Evolutionary conservation across 2,113 vertebrate species (phyloP).

Genomic region (Genyomyrus donnyi): DNA sequence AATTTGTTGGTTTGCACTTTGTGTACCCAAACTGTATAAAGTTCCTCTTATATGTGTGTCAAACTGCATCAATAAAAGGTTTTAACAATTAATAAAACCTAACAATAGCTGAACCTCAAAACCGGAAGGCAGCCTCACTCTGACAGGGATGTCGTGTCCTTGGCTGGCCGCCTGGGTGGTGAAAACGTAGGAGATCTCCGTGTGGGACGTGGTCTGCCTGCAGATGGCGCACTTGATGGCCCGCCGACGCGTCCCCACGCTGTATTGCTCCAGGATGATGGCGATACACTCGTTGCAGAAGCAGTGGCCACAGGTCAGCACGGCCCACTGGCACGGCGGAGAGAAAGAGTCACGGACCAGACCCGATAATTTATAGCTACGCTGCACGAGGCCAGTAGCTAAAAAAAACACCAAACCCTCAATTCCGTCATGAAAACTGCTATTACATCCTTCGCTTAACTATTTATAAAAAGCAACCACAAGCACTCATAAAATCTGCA

Average conservation of each 20-base stretch:
- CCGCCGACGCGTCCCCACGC: conserved; percentile 76
- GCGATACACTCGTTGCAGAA: conserved; percentile 93
- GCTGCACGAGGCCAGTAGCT: background rate
- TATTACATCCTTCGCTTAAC: background rate
- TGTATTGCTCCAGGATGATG: conserved; percentile 94
- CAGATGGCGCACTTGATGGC: conserved; percentile 96
- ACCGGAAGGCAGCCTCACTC: conserved; percentile 50
- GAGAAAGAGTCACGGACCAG: background rate
- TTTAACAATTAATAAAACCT: background rate
- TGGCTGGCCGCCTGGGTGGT: conserved; percentile 76
- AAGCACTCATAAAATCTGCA: background rate
- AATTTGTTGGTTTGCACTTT: background rate
- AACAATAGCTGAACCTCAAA: background rate
- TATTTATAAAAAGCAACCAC: background rate
- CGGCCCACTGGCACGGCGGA: conserved; percentile 74
- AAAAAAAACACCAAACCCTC: background rate
- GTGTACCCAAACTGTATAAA: background rate
- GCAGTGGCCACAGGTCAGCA: conserved; percentile 92
- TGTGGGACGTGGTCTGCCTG: conserved; percentile 86
- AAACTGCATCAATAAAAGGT: background rate
- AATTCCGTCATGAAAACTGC: background rate
- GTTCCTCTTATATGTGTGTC: background rate
- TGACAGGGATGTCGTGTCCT: conserved; percentile 87
- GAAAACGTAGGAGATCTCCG: conserved; percentile 95
- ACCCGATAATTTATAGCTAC: background rate